These are phyloP conservation scores for Podabrus alpinus DNA, from an alignment of 2,888 invertebrate genomes.

Conservation along the genomic window DNA sequence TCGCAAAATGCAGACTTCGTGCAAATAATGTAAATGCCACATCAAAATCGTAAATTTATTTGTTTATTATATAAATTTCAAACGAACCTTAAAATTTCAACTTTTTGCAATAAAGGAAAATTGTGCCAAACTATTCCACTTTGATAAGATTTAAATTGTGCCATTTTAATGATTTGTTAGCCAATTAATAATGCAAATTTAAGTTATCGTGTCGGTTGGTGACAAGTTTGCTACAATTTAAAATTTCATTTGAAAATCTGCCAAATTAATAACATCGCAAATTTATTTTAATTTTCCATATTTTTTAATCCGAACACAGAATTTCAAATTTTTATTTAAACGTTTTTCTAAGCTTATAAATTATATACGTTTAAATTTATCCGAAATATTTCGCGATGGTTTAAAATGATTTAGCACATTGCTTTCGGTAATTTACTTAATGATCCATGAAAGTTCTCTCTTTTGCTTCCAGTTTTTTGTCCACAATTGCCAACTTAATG, in stretches of 20 bases:
- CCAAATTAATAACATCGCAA: not conserved
- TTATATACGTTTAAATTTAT: not conserved
- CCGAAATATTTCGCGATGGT: not conserved
- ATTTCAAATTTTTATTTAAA: not conserved
- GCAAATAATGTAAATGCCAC: not conserved
- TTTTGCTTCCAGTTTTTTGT: not conserved
- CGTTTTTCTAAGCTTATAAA: not conserved
- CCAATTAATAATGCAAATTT: not conserved
- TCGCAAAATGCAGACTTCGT: not conserved
- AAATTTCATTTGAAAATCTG: not conserved
- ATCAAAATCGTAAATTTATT: not conserved
- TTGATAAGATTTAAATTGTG: not conserved
- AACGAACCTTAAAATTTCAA: not conserved
- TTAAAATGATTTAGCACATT: not conserved
- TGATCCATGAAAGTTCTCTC: not conserved
- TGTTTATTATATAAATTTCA: not conserved
- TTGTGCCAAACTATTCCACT: not conserved
- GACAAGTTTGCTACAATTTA: not conserved
- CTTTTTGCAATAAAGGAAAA: not conserved
- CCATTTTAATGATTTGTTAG: not conserved
- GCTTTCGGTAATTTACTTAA: not conserved
- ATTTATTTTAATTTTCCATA: not conserved
- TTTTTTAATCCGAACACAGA: not conserved
- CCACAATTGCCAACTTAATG: not conserved
- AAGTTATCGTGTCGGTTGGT: not conserved